Conservation (phyloP, 2,113 vertebrate genomes). For the Ramphastos sulfuratus region DNA sequence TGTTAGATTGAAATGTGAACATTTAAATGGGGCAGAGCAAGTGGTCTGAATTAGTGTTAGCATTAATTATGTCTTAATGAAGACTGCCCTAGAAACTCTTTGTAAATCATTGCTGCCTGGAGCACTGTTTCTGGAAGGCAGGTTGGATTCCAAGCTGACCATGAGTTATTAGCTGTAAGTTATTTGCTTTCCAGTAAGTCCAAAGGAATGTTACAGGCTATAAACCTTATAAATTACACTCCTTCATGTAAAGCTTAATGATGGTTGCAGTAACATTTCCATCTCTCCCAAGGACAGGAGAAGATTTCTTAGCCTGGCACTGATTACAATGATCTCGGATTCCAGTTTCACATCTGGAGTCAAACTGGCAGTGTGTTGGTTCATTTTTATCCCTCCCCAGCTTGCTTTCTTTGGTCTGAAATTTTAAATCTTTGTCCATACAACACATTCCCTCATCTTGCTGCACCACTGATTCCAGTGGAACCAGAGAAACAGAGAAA, state of each 20-base stretch:
- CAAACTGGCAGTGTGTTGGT: background rate
- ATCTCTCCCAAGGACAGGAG: background rate
- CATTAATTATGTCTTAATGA: background rate
- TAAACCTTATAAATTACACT: slow-evolving; percentile 9
- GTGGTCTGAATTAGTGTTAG: background rate
- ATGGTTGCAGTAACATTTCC: background rate
- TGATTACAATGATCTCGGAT: background rate
- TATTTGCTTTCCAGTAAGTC: slow-evolving; percentile 41
- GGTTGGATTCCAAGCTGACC: slow-evolving; percentile 30
- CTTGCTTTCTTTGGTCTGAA: background rate
- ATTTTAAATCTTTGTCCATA: background rate
- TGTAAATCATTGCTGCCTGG: background rate
- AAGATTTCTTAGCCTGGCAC: background rate
- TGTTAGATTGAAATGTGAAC: background rate
- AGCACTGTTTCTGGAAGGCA: background rate
- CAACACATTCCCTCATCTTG: background rate
- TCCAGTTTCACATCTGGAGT: fast-evolving
- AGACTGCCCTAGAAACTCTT: background rate
- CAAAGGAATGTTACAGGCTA: slow-evolving; percentile 31
- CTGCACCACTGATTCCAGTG: too few relatives aligned
- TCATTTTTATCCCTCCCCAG: fast-evolving
- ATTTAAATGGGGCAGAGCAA: background rate
- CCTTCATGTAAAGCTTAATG: slow-evolving; percentile 1
- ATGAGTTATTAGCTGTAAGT: slow-evolving; percentile 23
- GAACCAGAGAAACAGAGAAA: too few relatives aligned